These are phyloP conservation scores for Sigmodon hispidus DNA, from an alignment of 2,113 vertebrate genomes.

Conservation along the genomic window DNA sequence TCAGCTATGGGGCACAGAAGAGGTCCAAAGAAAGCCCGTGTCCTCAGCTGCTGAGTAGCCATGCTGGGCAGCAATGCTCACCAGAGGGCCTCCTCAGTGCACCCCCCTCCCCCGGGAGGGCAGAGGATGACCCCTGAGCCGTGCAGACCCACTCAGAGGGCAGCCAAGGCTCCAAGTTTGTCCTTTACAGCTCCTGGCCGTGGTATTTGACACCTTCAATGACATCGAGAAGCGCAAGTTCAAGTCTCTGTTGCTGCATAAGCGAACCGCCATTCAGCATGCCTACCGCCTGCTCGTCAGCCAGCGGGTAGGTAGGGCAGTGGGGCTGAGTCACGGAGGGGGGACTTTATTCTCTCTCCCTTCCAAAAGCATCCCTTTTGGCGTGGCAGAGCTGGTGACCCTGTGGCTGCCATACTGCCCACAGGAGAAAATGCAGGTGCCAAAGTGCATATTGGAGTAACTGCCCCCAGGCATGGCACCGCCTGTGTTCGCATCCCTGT, in stretches of 20 bases:
- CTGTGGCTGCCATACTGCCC: neutral
- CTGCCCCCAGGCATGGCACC: neutral
- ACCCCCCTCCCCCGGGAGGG: neutral
- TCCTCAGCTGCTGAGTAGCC: neutral
- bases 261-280: slow-evolving; percentile 94
- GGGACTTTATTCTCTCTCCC: neutral
- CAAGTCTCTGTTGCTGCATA: slow-evolving; percentile 96
- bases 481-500: neutral
- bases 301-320: slow-evolving; percentile 92
- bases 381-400: neutral
- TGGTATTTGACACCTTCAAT: slow-evolving; percentile 98
- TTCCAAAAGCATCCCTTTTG: neutral
- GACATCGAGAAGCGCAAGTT: slow-evolving; percentile 99
- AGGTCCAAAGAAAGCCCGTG: too few relatives aligned
- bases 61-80: neutral
- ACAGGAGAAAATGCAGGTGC: neutral
- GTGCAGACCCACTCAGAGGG: rapidly evolving
- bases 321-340: rapidly evolving
- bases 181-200: slow-evolving; percentile 91
- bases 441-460: neutral
- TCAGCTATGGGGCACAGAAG: neutral
- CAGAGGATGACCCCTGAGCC: neutral
- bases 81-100: neutral
- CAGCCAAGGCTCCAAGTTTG: neutral
- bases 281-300: slow-evolving; percentile 93